Conservation (phyloP, 2,888 invertebrate genomes). For the Tortricodes alternella region DNA sequence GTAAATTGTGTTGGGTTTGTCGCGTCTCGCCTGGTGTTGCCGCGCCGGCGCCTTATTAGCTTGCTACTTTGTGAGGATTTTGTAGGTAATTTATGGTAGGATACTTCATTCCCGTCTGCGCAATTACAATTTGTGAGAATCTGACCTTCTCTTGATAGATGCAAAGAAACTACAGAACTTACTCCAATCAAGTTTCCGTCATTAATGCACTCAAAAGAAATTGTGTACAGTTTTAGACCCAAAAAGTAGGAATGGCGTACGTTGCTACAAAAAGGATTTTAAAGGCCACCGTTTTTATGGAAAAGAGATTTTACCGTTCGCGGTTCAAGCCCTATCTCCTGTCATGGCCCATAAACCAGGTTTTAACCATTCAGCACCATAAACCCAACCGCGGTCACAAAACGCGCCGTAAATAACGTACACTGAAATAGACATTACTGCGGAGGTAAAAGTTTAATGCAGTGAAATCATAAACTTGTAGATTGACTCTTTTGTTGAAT, state of each 20-base stretch:
- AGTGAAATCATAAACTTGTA: conserved; percentile 21
- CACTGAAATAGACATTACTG: conserved; percentile 29
- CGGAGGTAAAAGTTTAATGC: conserved; percentile 29
- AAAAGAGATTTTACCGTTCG: conserved; percentile 10
- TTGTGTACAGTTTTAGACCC: neutral
- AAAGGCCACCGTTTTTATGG: conserved; percentile 21
- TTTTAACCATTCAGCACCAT: conserved; percentile 30
- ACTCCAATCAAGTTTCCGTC: too few species aligned
- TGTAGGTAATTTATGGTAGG: conserved; percentile 8
- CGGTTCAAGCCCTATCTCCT: conserved; percentile 21
- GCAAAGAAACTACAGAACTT: neutral
- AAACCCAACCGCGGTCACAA: conserved; percentile 26
- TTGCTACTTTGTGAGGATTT: conserved; percentile 20
- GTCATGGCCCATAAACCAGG: conserved; percentile 24
- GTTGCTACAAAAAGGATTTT: conserved; percentile 5
- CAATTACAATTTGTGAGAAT: conserved; percentile 5
- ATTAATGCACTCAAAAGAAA: too few species aligned
- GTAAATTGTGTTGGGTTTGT: conserved; percentile 28
- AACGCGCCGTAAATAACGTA: conserved; percentile 27
- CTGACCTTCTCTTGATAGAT: neutral
- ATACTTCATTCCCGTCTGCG: neutral
- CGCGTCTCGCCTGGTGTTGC: conserved; percentile 23
- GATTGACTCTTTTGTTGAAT: conserved; percentile 10
- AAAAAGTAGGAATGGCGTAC: neutral
- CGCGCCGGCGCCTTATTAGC: conserved; percentile 19